A percentile compares a stretch with the other conserved stretches of the same genome.
Evolutionary conservation across 2,888 invertebrate genomes (phyloP).

Genomic region (Brachylomia viminalis): DNA sequence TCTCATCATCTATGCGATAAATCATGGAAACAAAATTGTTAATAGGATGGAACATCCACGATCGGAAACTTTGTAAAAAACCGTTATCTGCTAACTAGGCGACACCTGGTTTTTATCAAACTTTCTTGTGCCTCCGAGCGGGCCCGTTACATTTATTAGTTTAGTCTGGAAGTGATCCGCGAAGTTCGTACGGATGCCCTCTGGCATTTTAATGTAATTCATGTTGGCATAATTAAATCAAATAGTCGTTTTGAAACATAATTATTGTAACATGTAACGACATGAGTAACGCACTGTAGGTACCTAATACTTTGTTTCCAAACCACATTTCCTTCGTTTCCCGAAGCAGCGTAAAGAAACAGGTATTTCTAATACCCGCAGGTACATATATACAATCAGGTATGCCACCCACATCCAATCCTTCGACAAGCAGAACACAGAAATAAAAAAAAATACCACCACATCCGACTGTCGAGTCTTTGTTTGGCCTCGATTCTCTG

Average conservation of each 20-base stretch:
- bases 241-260: not conserved
- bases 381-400: constrained; percentile 20
- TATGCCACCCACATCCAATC: constrained; percentile 47
- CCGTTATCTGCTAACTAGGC: constrained; percentile 50
- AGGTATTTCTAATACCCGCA: not conserved
- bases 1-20: constrained; percentile 44
- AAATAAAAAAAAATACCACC: constrained; percentile 42
- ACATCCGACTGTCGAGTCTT: constrained; percentile 53
- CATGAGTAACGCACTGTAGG: too few species aligned
- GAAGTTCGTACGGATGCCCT: not conserved
- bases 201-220: constrained; percentile 1
- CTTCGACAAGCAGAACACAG: constrained; percentile 25
- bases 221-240: not conserved
- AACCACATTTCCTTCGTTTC: not conserved
- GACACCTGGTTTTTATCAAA: constrained; percentile 61
- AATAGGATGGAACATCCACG: constrained; percentile 46
- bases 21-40: constrained; percentile 59
- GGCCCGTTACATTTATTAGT: constrained; percentile 46
- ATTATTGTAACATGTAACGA: not conserved
- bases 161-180: constrained; percentile 12
- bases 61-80: constrained; percentile 59
- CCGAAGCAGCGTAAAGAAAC: not conserved
- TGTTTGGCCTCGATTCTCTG: constrained; percentile 59
- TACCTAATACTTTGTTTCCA: not conserved
- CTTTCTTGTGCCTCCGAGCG: constrained; percentile 22